Percentiles rank a stretch among this genome's conserved stretches.
Conservation (phyloP, 2,113 vertebrate genomes). For the Caretta caretta region DNA sequence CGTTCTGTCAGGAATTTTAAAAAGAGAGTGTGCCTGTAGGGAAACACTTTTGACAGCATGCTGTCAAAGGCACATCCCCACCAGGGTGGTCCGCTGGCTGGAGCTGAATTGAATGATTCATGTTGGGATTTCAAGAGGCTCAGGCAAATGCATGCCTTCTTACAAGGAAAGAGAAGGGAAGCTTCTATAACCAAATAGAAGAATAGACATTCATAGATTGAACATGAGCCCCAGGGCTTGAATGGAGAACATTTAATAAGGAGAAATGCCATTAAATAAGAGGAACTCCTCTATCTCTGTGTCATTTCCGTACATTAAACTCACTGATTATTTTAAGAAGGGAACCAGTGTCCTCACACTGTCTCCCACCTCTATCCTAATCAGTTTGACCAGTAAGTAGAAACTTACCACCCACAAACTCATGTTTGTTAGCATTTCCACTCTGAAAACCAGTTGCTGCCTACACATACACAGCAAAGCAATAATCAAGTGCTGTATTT, state of each 20-base stretch:
- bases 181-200: slow-evolving; percentile 7
- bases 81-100: slow-evolving; percentile 46
- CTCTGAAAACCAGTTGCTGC: not conserved
- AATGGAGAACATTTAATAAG: not conserved
- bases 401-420: not conserved
- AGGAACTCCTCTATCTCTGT: not conserved
- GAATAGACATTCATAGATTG: not conserved
- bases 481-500: not conserved
- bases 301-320: not conserved
- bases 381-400: not conserved
- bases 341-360: not conserved
- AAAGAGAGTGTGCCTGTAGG: slow-evolving; percentile 73
- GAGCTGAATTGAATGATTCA: not conserved
- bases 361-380: not conserved
- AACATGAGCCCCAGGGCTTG: not conserved
- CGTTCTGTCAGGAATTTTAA: slow-evolving; percentile 70
- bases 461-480: not conserved
- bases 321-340: not conserved
- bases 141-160: not conserved
- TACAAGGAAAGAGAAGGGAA: slow-evolving; percentile 28
- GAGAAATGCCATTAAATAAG: not conserved
- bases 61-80: slow-evolving; percentile 74
- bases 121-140: slow-evolving; percentile 64
- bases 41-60: slow-evolving; percentile 71
- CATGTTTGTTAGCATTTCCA: not conserved